Base-by-base conservation (phyloP, 1,140 invertebrate species). In the Brachionus koreanus region DNA sequence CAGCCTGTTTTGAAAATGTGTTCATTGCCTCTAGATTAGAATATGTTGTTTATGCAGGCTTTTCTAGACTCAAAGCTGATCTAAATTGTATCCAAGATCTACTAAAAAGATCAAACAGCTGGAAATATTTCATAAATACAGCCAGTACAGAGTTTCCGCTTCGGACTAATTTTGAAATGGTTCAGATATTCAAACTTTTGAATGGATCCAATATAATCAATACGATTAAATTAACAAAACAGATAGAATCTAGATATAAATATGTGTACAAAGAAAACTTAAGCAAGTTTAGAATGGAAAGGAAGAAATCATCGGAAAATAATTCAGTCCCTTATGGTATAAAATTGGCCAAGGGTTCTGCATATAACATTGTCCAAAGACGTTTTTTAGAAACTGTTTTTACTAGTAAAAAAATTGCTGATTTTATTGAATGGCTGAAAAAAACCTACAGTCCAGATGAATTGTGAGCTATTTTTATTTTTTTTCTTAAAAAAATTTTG, bases 111-210 rank as follows among this genome's bases (percentile, higher is more conserved):
- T 35, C 29, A 57, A 49, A 12, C 25, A 42, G 19, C 33, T 87
- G 86, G 86, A 85, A 85, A 83, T 87, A 86, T 82, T 84, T 85
- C 33, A 83, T 85, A 6, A 87, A 87, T 77, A 76, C 86, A 16
- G 86, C 86, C 0, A 86, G 85, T 0, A 86, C 87, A 81, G 86
- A 87, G 82, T 86, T 86, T 83, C 86, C 86, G 29, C 63, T 82
- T 2, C 46, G 79, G 10, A 83, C 39, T 12, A 46, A 63, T 19
- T 23, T 61, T 23, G 29, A 82, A 65, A 43, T 75, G 33, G 67
- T 42, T 33, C 16, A 43, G 33, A 87, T 87, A 72, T 67, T 87
- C 3, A 83, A 83, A 39, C 67, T 83, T 9, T 84, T 84, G 29
- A 84, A 86, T 57, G 86, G 86, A 4, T 81, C 85, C 10, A 83